Evolutionary conservation across 2,797 vertebrate genomes (phyloP), one percentile per base, ranked within the genome.

Genomic region (Hephaestus fuliginosus): DNA sequence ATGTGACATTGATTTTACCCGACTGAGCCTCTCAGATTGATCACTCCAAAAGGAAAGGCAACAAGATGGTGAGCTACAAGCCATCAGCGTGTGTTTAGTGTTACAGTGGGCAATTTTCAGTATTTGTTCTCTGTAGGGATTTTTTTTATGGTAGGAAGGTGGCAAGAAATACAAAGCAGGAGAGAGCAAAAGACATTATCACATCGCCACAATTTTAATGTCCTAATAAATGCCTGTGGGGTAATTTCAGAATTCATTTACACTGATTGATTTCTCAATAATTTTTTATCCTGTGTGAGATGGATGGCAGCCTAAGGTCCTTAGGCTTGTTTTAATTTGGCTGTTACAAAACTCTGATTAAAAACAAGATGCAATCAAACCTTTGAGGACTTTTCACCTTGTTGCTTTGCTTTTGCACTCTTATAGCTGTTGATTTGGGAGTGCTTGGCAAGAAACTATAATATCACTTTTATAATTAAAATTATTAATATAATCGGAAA

Each of bases 231-330:
- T 65, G 61, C 30, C 74, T 74, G 20, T 58, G 49, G 61, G 74
- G 71, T 63, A 13, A 76, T 85, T 80, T 74, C 14, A 76, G 62
- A 81, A 80, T 68, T 75, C 53, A 84, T 87, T 84, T 70, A 61
- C 66, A 57, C 36, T 49, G 39, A 90, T 90, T 84, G 81, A 87
- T 90, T 88, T 82, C 75, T 80, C 69, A 73, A 49, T 83, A 14
- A 46, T 55, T 81, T 33, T 75, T 56, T 43, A 78, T 83, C 55
- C 51, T 18, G 13, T 65, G 65, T 75, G 72, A 82, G 81, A 67
- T 28, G 25, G 66, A 81, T 77, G 51, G 53, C 52, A 70, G 67
- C 66, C 43, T 28, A 28, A 60, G 68, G 71, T 71, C 69, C n/a
- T 86, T 33, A 6, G 48, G 49, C 68, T 77, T 74, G 30, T 76